These are phyloP conservation scores for Dryoscopus gambensis DNA, from an alignment of 2,113 vertebrate genomes.

Conservation along the genomic window DNA sequence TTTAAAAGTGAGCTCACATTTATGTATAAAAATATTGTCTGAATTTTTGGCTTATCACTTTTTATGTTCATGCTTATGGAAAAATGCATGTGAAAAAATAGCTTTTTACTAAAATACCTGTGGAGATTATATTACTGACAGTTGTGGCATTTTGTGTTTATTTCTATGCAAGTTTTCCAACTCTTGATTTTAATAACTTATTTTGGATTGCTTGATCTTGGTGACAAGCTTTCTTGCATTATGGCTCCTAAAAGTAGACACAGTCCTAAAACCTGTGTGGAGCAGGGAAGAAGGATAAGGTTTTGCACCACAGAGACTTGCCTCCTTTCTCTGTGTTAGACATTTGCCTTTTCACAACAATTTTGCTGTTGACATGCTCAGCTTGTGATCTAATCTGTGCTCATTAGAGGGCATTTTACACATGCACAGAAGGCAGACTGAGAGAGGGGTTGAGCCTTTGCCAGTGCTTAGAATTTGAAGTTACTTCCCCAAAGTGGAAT, in stretches of 20 bases:
- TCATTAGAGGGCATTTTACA: conserved; percentile 1
- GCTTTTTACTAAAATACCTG: background rate
- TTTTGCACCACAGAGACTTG: background rate
- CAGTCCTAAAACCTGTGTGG: background rate
- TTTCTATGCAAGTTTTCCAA: background rate
- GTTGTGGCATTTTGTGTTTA: background rate
- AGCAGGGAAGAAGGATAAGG: background rate
- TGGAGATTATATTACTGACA: background rate
- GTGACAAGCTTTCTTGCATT: background rate
- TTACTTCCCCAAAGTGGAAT: background rate
- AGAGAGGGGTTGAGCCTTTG: background rate
- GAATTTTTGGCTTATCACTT: background rate
- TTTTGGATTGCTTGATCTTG: background rate
- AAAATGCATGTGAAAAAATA: background rate
- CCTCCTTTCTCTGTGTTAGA: background rate
- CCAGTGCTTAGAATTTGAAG: background rate
- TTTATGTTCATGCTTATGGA: background rate
- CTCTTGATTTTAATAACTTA: background rate
- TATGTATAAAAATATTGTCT: background rate
- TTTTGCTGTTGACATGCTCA: background rate
- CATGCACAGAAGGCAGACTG: background rate
- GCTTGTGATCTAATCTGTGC: background rate
- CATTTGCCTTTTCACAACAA: background rate
- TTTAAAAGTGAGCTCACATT: background rate
- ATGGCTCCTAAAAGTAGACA: background rate